phyloP scores from a whole-genome alignment of 2,888 invertebrate genomes.

The Standfussiana lucernea region DNA sequence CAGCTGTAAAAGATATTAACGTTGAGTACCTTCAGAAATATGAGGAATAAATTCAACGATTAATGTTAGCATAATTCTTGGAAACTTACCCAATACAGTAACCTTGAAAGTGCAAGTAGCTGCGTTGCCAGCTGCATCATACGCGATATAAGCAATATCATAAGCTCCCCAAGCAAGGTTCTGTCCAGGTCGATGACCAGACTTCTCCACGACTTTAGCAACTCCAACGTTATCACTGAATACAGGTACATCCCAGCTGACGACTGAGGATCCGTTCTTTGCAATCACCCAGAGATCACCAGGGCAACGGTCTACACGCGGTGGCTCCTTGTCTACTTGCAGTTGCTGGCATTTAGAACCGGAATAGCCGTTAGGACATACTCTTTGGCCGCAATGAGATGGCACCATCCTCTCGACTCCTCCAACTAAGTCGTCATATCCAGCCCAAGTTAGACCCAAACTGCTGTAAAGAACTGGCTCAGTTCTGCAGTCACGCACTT shows the following conservation, averaged over 20 bases:
- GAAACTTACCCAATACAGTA: conserved; percentile 94
- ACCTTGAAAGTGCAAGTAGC: conserved; percentile 98
- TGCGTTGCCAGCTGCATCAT: conserved; percentile 97
- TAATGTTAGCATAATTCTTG: neutral
- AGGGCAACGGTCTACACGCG: conserved; percentile 97
- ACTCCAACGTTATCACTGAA: conserved; percentile 97
- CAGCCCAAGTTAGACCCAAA: conserved; percentile 97
- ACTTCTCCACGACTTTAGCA: conserved; percentile 94
- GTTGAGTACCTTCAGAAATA: too few species aligned
- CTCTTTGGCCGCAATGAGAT: conserved; percentile 97
- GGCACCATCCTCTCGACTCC: conserved; percentile 98
- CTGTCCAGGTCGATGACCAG: conserved; percentile 96
- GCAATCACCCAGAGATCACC: conserved; percentile 98
- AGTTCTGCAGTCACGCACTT: conserved; percentile 97
- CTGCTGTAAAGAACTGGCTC: conserved; percentile 97
- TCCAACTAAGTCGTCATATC: conserved; percentile 96
- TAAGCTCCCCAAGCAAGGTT: conserved; percentile 97
- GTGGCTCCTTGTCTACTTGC: conserved; percentile 96
- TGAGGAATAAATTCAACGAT: neutral
- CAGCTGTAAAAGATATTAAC: conserved; percentile 90
- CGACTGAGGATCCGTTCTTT: conserved; percentile 97
- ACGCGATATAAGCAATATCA: conserved; percentile 97
- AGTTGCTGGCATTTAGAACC: conserved; percentile 96
- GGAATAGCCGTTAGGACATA: conserved; percentile 96
- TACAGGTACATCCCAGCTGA: conserved; percentile 97